phyloP scores from a whole-genome alignment of 2,113 vertebrate genomes.

The Menura novaehollandiae region DNA sequence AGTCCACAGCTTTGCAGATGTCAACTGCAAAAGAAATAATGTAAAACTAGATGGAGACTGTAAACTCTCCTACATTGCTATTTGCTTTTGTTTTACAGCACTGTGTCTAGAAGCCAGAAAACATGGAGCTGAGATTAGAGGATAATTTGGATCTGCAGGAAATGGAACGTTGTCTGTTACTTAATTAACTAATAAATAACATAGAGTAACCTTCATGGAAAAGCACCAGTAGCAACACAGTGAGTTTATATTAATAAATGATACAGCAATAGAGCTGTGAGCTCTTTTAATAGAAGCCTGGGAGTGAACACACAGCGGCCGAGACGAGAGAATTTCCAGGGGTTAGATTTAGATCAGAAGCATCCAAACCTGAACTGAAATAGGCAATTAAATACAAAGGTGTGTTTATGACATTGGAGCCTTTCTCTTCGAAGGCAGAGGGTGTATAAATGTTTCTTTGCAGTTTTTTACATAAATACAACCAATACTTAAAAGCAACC shows the following conservation, averaged over 20 bases:
- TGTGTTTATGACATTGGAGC: neutral
- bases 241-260: slow-evolving; percentile 16
- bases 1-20: slow-evolving; percentile 27
- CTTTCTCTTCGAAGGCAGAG: neutral
- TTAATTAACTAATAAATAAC: slow-evolving; percentile 67
- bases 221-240: neutral
- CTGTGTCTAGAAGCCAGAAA: slow-evolving; percentile 19
- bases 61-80: neutral
- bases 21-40: slow-evolving; percentile 4
- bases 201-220: neutral
- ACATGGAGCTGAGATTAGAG: slow-evolving; percentile 6
- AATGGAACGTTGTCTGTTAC: slow-evolving; percentile 23
- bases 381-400: neutral
- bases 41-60: neutral
- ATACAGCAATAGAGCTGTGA: neutral
- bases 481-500: neutral
- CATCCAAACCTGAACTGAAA: neutral
- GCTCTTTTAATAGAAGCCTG: neutral
- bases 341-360: neutral
- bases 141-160: slow-evolving; percentile 42
- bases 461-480: neutral
- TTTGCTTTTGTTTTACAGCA: slow-evolving; percentile 39
- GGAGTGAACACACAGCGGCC: neutral
- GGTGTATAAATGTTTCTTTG: neutral
- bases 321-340: neutral